Evolutionary conservation across 2,797 vertebrate species (phyloP), one percentile per base, ranked within the genome.

Genomic region (Ctenopoma kingsleyae): DNA sequence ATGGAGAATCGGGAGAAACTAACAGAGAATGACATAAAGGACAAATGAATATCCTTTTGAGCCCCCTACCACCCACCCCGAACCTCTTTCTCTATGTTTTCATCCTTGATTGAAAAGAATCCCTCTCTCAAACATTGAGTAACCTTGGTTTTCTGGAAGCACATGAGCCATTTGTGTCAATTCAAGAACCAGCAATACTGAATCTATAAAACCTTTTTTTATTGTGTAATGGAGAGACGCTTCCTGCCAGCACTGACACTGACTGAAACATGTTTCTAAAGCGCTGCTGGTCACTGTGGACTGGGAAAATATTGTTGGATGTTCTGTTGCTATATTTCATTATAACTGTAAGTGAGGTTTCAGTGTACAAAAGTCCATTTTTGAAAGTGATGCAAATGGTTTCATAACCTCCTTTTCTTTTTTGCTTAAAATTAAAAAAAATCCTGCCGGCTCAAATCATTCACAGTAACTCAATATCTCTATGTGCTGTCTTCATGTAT

Each of bases 71-170:
- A 6, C 16, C 32, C 32, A 7, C 32, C 8, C 9, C 11, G 1
- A 35, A 9, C 8, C 20, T 30, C 5, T n/a, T 16, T 58, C 20
- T 40, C 7, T 10, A 2, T 38, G 38, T 72, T 48, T 25, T 38
- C 46, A n/a, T 67, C n/a, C 20, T 53, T 70, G n/a, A 41, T 17
- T 63, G n/a, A 71, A 51, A 51, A 80, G 40, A 62, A 55, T 59
- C 17, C 30, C 20, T 73, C 6, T 22, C 10, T 53, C 2, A 4
- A 60, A 66, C 48, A 71, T 67, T 57, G 44, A 16, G 40, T 53
- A 19, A 47, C 27, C 41, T 57, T 54, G 64, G 20, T 38, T 53
- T 59, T 7, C 22, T 25, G 5, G 3, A 36, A 22, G 9, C 27
- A 47, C 38, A 7, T 32, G 19, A 49, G 43, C 27, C 27, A 11